These are phyloP conservation scores for Parthenolecanium corni DNA, from an alignment of 2,888 invertebrate genomes.

Conservation along the genomic window DNA sequence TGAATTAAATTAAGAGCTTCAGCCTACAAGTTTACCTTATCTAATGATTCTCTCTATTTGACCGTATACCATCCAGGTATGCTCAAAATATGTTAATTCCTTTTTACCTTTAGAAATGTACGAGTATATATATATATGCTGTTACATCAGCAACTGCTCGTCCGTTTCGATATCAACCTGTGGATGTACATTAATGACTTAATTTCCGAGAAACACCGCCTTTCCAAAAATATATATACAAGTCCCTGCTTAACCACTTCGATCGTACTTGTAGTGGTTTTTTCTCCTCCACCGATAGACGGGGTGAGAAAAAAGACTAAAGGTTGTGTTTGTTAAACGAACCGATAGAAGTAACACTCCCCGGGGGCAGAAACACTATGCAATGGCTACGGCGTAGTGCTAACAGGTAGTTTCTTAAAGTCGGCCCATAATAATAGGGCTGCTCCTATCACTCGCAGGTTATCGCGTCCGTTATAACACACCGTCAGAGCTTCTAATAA, in stretches of 20 bases:
- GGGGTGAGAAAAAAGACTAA: neutral
- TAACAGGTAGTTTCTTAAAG: constrained; percentile 21
- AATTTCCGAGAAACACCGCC: constrained; percentile 23
- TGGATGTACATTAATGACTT: constrained; percentile 18
- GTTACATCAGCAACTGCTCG: constrained; percentile 1
- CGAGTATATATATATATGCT: too few species aligned
- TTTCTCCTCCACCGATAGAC: neutral
- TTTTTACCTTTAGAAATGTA: neutral
- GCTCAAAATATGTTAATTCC: neutral
- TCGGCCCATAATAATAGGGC: constrained; percentile 24
- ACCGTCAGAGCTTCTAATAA: constrained; percentile 25
- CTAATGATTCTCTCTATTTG: neutral
- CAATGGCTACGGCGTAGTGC: constrained; percentile 17
- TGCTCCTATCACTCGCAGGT: constrained; percentile 26
- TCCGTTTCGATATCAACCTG: constrained; percentile 8
- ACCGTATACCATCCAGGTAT: neutral
- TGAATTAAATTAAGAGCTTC: neutral
- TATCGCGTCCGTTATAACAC: constrained; percentile 26
- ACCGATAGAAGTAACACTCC: constrained; percentile 26
- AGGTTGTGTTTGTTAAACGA: constrained; percentile 25
- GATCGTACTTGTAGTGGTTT: neutral
- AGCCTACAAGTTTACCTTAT: neutral
- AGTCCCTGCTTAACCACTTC: constrained; percentile 1
- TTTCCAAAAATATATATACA: constrained; percentile 9
- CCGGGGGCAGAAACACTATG: constrained; percentile 24